phyloP scores from a whole-genome alignment of 2,888 invertebrate genomes.

The Phlogophora meticulosa region DNA sequence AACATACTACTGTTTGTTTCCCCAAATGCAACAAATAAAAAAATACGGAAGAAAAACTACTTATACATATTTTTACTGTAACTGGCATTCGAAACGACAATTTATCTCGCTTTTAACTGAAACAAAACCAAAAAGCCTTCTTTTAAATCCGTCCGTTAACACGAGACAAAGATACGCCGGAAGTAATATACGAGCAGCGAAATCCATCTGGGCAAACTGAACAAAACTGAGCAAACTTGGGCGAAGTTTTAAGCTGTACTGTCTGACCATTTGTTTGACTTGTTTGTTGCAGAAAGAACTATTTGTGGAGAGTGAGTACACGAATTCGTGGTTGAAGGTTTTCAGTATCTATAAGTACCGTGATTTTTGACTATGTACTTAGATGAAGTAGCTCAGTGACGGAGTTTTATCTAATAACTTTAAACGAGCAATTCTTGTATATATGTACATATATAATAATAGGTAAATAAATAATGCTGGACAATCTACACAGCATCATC shows the following conservation, averaged over 20 bases:
- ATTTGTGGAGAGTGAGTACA: slow-evolving; percentile 35
- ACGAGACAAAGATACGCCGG: slow-evolving; percentile 41
- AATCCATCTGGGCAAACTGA: slow-evolving; percentile 48
- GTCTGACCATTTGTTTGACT: slow-evolving; percentile 48
- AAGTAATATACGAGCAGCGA: slow-evolving; percentile 50
- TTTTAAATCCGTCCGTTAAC: slow-evolving; percentile 20
- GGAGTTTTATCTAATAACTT: too few species aligned
- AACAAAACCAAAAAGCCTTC: slow-evolving; percentile 6
- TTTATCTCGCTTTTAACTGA: slow-evolving; percentile 1
- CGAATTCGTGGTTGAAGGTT: too few species aligned
- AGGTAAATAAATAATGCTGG: too few species aligned
- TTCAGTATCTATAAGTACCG: too few species aligned
- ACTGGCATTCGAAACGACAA: slow-evolving; percentile 8
- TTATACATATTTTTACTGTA: not conserved
- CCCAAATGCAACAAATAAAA: too few species aligned
- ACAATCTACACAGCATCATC: too few species aligned
- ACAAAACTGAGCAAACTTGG: slow-evolving; percentile 27
- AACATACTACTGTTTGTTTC: too few species aligned
- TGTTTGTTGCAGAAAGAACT: slow-evolving; percentile 43
- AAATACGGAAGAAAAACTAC: not conserved
- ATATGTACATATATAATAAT: too few species aligned
- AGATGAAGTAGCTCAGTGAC: too few species aligned
- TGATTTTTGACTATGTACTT: not conserved
- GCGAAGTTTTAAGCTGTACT: slow-evolving; percentile 58
- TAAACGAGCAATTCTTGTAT: too few species aligned